Evolutionary conservation across 2,888 invertebrate species (phyloP), one percentile per base, ranked within the genome.

Genomic region (Idaea straminata): DNA sequence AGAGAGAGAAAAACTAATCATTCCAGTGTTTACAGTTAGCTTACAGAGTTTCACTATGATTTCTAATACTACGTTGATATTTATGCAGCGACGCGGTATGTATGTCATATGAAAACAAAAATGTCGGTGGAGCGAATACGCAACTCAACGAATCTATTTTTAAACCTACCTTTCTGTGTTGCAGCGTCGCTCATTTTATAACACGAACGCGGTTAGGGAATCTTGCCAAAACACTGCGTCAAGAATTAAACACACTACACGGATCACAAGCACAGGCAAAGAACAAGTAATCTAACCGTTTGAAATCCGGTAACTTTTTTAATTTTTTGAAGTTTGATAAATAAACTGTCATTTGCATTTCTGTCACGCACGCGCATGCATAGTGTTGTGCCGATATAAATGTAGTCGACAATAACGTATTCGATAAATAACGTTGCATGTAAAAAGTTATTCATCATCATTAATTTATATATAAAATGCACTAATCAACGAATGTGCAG

Each of bases 21-120:
- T 85, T 86, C 76, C 85, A 87, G 84, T 87, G 84, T 88, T 89
- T 86, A 89, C 87, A 89, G 82, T 83, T 78, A 84, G 84, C 82
- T 83, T 86, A 83, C 83, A 84, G 80, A 82, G 82, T 91, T 91
- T 90, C 89, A 88, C 91, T 87, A 72, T 76, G 85, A 89, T 91
- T 91, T 90, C 90, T 89, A 89, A 86, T 80, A 81, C 25, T 16
- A 25, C 34, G 5, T 4, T 82, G 82, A 82, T 81, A 74, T 78
- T 71, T 73, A 77, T 75, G 78, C 82, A 80, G 74, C 81, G 79
- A 81, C 81, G 79, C 83, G 82, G 77, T 86, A 89, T 87, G 88
- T 90, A 81, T 89, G 91, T 92, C 89, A 88, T 80, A 84, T 85
- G 82, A 89, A 90, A 91, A 91, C 90, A 91, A 90, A 91, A 88